A percentile compares a stretch with the other conserved stretches of the same genome.
These are phyloP conservation scores for Proteles cristata DNA, from an alignment of 2,113 vertebrate species.

Conservation along the genomic window DNA sequence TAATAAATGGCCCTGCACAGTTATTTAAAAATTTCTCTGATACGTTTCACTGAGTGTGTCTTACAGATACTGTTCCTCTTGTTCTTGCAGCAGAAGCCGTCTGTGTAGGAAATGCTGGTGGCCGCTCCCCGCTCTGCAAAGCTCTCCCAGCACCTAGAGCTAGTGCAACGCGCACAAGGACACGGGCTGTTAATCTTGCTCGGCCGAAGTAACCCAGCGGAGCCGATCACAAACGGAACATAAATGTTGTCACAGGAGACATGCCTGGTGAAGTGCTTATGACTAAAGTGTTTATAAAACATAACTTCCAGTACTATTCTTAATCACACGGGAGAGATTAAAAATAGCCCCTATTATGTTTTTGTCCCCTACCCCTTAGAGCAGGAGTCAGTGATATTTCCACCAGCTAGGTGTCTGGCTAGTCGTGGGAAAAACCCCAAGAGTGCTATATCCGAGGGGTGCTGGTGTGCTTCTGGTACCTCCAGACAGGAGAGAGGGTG, in stretches of 20 bases:
- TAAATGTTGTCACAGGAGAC: slow-evolving; percentile 54
- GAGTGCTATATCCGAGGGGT: neutral
- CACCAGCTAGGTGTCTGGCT: neutral
- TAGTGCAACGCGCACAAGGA: neutral
- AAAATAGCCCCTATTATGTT: slow-evolving; percentile 46
- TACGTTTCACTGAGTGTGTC: slow-evolving; percentile 33
- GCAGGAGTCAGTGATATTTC: slow-evolving; percentile 31
- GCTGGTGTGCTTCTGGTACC: neutral
- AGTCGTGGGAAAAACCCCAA: neutral
- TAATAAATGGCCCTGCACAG: neutral
- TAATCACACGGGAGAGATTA: slow-evolving; percentile 41
- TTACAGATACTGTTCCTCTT: slow-evolving; percentile 5
- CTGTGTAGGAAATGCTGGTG: neutral
- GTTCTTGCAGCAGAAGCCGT: neutral
- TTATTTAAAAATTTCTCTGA: neutral
- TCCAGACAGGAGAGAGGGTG: neutral
- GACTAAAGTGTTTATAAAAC: slow-evolving; percentile 65
- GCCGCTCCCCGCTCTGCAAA: neutral
- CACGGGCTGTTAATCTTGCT: neutral
- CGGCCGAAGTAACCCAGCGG: neutral
- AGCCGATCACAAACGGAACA: neutral
- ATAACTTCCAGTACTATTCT: slow-evolving; percentile 34
- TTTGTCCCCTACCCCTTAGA: neutral
- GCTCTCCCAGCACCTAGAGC: neutral
- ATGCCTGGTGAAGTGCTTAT: slow-evolving; percentile 16